A percentile compares a stretch with the other conserved stretches of the same genome.
phyloP scores from a whole-genome alignment of 2,888 invertebrate species.

The Oxystoma pomonae region DNA sequence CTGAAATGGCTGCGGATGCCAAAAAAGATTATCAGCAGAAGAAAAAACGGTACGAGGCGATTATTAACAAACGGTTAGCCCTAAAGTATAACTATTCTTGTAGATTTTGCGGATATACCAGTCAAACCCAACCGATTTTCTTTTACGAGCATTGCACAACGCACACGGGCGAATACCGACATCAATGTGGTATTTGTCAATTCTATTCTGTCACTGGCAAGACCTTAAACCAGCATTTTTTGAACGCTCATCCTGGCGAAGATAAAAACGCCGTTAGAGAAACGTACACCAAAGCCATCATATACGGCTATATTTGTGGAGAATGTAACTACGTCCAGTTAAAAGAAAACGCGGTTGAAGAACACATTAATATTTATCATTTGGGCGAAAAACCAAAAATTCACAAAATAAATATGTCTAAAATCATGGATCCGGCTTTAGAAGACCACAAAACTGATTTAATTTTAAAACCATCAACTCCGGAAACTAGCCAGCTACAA shows the following conservation, averaged over 20 bases:
- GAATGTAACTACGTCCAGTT: constrained; percentile 73
- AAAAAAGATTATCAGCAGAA: constrained; percentile 48
- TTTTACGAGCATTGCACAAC: constrained; percentile 71
- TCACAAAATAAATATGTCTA: constrained; percentile 41
- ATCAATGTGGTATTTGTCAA: constrained; percentile 59
- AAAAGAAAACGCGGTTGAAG: constrained; percentile 55
- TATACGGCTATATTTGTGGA: constrained; percentile 57
- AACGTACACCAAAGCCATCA: constrained; percentile 19
- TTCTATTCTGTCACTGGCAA: constrained; percentile 35
- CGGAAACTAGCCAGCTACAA: not conserved
- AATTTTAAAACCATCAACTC: not conserved
- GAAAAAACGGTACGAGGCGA: constrained; percentile 28
- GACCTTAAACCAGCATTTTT: constrained; percentile 34
- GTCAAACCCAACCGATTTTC: constrained; percentile 32
- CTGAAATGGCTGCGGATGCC: constrained; percentile 52
- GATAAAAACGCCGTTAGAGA: constrained; percentile 19
- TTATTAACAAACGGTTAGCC: constrained; percentile 10
- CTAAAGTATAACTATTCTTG: constrained; percentile 36
- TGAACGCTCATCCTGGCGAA: constrained; percentile 29
- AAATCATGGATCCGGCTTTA: constrained; percentile 22
- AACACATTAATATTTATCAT: constrained; percentile 59
- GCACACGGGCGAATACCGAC: constrained; percentile 77
- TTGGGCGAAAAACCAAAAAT: constrained; percentile 48
- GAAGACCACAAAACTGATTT: constrained; percentile 1
- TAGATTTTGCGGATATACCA: constrained; percentile 40